A percentile compares a stretch with the other conserved stretches of the same genome.
phyloP scores from a whole-genome alignment of 1,140 invertebrate genomes.

The Diabrotica virgifera region DNA sequence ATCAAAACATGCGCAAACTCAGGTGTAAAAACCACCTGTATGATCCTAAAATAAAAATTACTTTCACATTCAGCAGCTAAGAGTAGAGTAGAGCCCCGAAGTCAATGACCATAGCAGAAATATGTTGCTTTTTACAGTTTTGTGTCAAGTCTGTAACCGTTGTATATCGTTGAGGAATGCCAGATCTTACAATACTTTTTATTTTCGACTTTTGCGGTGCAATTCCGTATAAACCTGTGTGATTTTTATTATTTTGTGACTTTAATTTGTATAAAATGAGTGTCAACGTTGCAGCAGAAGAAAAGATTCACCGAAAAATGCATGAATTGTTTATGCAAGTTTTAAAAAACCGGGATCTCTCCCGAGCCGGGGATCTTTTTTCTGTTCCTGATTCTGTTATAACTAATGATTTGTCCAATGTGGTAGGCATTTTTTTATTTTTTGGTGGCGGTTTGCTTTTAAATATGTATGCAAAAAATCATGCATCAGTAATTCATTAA shows the following conservation, averaged over 20 bases:
- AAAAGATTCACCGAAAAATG: conserved; percentile 58
- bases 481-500: too few relatives aligned
- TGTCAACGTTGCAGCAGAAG: conserved; percentile 23
- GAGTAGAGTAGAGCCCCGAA: background rate
- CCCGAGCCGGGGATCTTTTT: conserved; percentile 88
- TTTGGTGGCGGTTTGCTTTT: conserved; percentile 10
- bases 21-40: conserved; percentile 6
- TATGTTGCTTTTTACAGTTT: conserved; percentile 23
- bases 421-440: conserved; percentile 57
- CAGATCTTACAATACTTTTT: conserved; percentile 1
- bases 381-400: conserved; percentile 81
- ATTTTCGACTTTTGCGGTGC: background rate
- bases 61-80: background rate
- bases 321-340: conserved; percentile 87
- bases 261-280: conserved; percentile 13
- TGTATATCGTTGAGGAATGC: conserved; percentile 9
- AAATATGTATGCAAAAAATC: background rate
- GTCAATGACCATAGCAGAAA: conserved; percentile 19
- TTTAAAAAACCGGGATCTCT: conserved; percentile 80
- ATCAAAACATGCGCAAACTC: background rate
- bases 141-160: conserved; percentile 9
- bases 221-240: background rate
- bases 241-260: conserved; percentile 10
- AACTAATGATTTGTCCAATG: conserved; percentile 79
- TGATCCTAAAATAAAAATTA: background rate